These are phyloP conservation scores for Cryptocephalus moraei DNA, from an alignment of 2,888 invertebrate species.

Conservation along the genomic window DNA sequence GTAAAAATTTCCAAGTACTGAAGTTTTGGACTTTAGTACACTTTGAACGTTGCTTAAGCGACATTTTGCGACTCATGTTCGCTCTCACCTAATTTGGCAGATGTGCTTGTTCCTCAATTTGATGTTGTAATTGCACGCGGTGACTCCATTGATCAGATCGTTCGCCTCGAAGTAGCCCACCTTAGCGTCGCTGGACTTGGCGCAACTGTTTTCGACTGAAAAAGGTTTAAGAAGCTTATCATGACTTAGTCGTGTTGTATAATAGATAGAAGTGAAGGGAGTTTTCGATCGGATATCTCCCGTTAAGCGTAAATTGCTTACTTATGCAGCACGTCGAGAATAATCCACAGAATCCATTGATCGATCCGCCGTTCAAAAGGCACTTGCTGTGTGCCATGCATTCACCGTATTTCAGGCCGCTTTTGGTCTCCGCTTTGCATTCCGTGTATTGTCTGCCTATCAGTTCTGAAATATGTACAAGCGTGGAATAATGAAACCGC, in stretches of 20 bases:
- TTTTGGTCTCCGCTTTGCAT: slow-evolving; percentile 14
- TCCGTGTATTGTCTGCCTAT: slow-evolving; percentile 2
- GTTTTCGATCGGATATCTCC: too few relatives aligned
- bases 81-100: slow-evolving; percentile 44
- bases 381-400: slow-evolving; percentile 19
- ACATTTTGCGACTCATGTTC: not conserved
- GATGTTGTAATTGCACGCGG: slow-evolving; percentile 45
- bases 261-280: too few relatives aligned
- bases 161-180: slow-evolving; percentile 28
- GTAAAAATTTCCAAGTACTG: too few relatives aligned
- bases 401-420: slow-evolving; percentile 16
- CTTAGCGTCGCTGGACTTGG: slow-evolving; percentile 24
- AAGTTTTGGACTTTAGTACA: not conserved
- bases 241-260: not conserved
- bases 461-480: too few relatives aligned
- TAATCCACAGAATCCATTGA: slow-evolving; percentile 18
- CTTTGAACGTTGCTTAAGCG: too few relatives aligned
- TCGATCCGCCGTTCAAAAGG: slow-evolving; percentile 17
- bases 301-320: too few relatives aligned
- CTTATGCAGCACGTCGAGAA: slow-evolving; percentile 24
- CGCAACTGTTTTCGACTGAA: slow-evolving; percentile 19
- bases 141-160: slow-evolving; percentile 37
- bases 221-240: not conserved
- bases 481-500: too few relatives aligned
- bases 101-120: slow-evolving; percentile 49